A percentile compares a stretch with the other conserved stretches of the same genome.
phyloP scores from a whole-genome alignment of 1,140 invertebrate species.

The Zaprionus camerounensis region DNA sequence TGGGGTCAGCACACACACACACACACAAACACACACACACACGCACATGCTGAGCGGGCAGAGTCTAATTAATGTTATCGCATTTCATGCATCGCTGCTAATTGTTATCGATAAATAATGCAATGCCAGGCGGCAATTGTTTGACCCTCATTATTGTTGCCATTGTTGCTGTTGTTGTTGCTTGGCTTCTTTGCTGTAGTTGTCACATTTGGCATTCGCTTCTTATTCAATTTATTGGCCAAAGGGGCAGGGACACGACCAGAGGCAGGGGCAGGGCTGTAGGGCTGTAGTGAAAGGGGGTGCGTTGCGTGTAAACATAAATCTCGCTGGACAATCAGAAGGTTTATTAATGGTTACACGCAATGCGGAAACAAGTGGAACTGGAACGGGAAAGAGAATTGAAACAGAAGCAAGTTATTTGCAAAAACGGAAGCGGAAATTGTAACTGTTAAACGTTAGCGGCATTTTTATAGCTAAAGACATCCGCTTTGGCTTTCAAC shows the following conservation, averaged over 20 bases:
- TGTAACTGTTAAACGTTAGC: slow-evolving; percentile 27
- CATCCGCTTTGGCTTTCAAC: neutral
- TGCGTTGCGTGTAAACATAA: slow-evolving; percentile 29
- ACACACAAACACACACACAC: neutral
- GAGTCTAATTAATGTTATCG: slow-evolving; percentile 79
- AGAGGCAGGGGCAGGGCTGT: neutral
- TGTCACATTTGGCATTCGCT: slow-evolving; percentile 17
- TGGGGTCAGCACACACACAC: slow-evolving; percentile 5
- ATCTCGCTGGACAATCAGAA: slow-evolving; percentile 31
- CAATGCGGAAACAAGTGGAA: slow-evolving; percentile 25
- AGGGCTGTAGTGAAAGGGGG: neutral
- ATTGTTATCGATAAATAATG: slow-evolving; percentile 82
- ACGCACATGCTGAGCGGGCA: neutral
- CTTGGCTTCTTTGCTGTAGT: neutral
- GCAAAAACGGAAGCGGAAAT: slow-evolving; percentile 22
- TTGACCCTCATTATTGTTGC: slow-evolving; percentile 2
- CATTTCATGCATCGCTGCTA: slow-evolving; percentile 80
- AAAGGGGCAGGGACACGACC: neutral
- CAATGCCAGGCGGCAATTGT: slow-evolving; percentile 45
- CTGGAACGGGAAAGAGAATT: neutral
- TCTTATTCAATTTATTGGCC: slow-evolving; percentile 63
- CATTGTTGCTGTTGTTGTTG: slow-evolving; percentile 13
- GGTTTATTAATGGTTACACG: slow-evolving; percentile 43
- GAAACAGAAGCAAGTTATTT: slow-evolving; percentile 9
- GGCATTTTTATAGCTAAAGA: slow-evolving; percentile 2